A percentile compares a stretch with the other conserved stretches of the same genome.
These are phyloP conservation scores for Ochlodes sylvanus DNA, from an alignment of 2,888 invertebrate species.

Conservation along the genomic window DNA sequence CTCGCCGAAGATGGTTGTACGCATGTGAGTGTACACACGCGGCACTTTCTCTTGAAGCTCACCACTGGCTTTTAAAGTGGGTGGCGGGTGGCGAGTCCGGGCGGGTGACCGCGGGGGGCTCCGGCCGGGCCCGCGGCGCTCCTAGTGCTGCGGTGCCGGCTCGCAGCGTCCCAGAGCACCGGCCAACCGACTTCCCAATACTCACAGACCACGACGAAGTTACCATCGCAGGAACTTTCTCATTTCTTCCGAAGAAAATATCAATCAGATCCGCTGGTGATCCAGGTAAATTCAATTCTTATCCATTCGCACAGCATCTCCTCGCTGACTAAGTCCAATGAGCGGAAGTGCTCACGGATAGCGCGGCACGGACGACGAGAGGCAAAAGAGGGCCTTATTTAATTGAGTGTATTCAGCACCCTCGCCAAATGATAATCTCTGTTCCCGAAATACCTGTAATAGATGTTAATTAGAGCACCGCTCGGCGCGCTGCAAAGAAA, in stretches of 20 bases:
- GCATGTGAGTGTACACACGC: slow-evolving; percentile 83
- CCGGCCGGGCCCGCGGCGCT: slow-evolving; percentile 52
- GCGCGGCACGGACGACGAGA: slow-evolving; percentile 22
- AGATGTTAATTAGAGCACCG: slow-evolving; percentile 82
- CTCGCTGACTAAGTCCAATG: slow-evolving; percentile 12
- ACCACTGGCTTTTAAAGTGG: slow-evolving; percentile 86
- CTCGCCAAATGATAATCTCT: slow-evolving; percentile 81
- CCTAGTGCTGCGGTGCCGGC: slow-evolving; percentile 52
- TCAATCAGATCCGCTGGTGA: background rate
- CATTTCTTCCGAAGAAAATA: background rate
- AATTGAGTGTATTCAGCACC: slow-evolving; percentile 83
- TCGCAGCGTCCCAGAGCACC: slow-evolving; percentile 41
- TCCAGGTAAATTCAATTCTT: slow-evolving; percentile 43
- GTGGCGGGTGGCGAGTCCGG: slow-evolving; percentile 66
- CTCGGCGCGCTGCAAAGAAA: slow-evolving; percentile 71
- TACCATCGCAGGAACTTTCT: background rate
- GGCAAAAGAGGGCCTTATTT: slow-evolving; percentile 58
- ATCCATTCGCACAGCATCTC: background rate
- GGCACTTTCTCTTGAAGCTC: slow-evolving; percentile 86
- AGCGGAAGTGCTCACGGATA: slow-evolving; percentile 5
- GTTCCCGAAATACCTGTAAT: slow-evolving; percentile 82
- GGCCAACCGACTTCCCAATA: background rate
- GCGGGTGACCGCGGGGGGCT: slow-evolving; percentile 86
- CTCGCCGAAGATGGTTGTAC: slow-evolving; percentile 80
- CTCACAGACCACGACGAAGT: background rate